phyloP scores from a whole-genome alignment of 2,113 vertebrate genomes.

The Zapornia atra region DNA sequence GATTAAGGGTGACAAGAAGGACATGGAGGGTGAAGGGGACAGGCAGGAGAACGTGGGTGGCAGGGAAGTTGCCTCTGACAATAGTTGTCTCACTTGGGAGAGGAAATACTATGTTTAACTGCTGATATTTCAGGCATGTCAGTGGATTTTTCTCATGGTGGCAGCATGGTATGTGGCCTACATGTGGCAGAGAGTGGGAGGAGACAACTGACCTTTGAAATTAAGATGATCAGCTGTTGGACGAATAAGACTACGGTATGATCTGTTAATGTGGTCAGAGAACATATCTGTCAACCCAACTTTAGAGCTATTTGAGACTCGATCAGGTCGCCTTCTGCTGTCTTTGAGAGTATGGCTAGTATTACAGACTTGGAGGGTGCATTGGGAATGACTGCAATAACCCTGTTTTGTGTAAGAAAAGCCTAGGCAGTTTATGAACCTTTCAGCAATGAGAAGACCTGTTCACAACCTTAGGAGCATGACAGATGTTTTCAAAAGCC shows the following conservation, averaged over 20 bases:
- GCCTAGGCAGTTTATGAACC: neutral
- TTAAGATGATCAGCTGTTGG: neutral
- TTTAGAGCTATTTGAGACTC: neutral
- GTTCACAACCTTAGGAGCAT: neutral
- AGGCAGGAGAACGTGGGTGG: neutral
- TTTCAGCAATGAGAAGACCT: neutral
- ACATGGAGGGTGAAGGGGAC: neutral
- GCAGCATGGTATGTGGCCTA: neutral
- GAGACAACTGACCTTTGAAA: neutral
- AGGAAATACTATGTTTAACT: neutral
- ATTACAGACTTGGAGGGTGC: neutral
- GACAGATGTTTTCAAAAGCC: neutral
- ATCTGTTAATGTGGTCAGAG: neutral
- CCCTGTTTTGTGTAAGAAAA: neutral
- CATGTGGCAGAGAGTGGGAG: neutral
- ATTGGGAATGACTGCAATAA: neutral
- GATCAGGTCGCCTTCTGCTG: neutral
- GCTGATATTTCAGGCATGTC: neutral
- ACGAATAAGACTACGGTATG: neutral
- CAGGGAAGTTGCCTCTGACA: neutral
- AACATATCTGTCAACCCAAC: neutral
- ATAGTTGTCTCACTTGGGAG: accelerated
- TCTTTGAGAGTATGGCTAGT: neutral
- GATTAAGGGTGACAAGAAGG: neutral
- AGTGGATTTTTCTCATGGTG: neutral